Evolutionary conservation across 1,140 invertebrate species (phyloP).

Genomic region (Tribolium castaneum): DNA sequence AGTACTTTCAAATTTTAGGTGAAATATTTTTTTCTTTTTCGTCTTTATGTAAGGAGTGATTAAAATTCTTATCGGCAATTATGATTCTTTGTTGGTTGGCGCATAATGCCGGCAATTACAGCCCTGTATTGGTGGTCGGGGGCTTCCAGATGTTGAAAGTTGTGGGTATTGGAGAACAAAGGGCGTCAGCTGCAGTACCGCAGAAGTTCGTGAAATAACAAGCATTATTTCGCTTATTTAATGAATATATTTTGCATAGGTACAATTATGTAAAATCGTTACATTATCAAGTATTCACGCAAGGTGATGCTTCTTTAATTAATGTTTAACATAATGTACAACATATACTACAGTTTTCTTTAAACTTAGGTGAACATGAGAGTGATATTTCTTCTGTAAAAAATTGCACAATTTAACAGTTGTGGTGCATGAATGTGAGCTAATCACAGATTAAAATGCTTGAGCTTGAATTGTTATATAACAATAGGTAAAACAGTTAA

Average conservation of each 20-base stretch:
- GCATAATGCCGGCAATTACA: background rate
- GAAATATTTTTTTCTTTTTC: no score
- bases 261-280: conserved; percentile 27
- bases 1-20: no score
- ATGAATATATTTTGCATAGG: conserved; percentile 29
- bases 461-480: conserved; percentile 27
- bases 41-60: no score
- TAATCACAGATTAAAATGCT: conserved; percentile 34
- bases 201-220: background rate
- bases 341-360: conserved; percentile 18
- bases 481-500: conserved; percentile 29
- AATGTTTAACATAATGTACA: conserved; percentile 22
- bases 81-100: no score
- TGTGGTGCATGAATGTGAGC: conserved; percentile 32
- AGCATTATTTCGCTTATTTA: background rate
- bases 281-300: conserved; percentile 11
- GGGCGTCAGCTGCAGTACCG: background rate
- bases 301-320: conserved; percentile 4
- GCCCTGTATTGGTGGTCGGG: background rate
- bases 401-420: conserved; percentile 34
- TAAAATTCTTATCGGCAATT: no score
- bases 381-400: conserved; percentile 14
- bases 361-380: conserved; percentile 31
- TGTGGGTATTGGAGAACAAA: background rate
- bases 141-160: background rate